Evolutionary conservation across 2,888 invertebrate species (phyloP).

Genomic region (Xanthorhoe spadicearia): DNA sequence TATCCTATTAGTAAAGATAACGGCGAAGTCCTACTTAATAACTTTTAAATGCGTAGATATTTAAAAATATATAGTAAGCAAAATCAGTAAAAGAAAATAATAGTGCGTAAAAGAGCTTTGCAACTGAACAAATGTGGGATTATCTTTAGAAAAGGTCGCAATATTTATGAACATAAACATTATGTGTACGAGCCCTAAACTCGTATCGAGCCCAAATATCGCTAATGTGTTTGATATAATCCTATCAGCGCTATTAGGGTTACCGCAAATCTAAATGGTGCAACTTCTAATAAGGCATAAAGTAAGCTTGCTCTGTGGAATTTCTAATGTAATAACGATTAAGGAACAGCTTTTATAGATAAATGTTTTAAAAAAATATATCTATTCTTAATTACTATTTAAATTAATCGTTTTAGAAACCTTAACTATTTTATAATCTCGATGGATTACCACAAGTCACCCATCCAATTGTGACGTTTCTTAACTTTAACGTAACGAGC

Average conservation of each 20-base stretch:
- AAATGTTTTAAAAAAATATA: too few relatives aligned
- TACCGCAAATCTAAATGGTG: constrained; percentile 31
- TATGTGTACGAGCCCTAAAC: constrained; percentile 10
- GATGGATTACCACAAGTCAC: too few relatives aligned
- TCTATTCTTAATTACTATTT: too few relatives aligned
- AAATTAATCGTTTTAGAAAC: too few relatives aligned
- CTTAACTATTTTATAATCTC: too few relatives aligned
- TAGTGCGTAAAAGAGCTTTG: not conserved
- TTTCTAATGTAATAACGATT: not conserved
- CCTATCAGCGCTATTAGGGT: constrained; percentile 33
- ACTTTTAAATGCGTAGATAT: not conserved
- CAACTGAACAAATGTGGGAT: not conserved
- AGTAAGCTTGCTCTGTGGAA: constrained; percentile 7
- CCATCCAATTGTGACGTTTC: too few relatives aligned
- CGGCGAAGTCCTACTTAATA: too few relatives aligned
- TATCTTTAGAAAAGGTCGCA: not conserved
- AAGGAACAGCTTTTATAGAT: not conserved
- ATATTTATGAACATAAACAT: constrained; percentile 5
- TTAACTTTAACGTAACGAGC: too few relatives aligned
- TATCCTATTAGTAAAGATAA: not conserved
- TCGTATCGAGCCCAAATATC: constrained; percentile 30
- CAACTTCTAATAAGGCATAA: constrained; percentile 22
- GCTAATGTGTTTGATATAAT: constrained; percentile 34
- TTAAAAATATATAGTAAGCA: not conserved
- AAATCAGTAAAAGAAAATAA: not conserved